Evolutionary conservation across 2,888 invertebrate species (phyloP).

Genomic region (Andrena bicolor): DNA sequence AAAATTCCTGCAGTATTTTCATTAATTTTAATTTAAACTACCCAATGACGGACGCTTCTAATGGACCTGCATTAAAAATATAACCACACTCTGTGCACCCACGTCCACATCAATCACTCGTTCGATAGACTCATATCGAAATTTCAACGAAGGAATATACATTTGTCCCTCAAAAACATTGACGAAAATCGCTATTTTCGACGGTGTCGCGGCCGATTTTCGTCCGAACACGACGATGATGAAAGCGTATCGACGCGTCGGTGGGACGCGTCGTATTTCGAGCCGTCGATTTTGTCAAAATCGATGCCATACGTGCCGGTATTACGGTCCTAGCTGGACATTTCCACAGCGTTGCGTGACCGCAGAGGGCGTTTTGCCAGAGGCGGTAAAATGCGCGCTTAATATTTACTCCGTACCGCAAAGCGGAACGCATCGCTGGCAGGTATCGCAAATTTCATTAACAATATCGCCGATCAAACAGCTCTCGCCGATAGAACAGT

Average conservation of each 20-base stretch:
- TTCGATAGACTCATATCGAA: too few species aligned
- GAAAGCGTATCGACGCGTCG: conserved; percentile 9
- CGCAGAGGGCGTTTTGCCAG: conserved; percentile 68
- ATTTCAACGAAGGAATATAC: not conserved
- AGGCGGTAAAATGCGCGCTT: conserved; percentile 69
- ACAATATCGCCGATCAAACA: conserved; percentile 52
- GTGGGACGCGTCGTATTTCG: conserved; percentile 36
- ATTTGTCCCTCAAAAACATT: not conserved
- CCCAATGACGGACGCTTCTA: too few species aligned
- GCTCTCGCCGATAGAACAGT: not conserved
- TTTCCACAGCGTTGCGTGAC: conserved; percentile 54
- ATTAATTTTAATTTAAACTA: too few species aligned
- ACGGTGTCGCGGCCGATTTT: not conserved
- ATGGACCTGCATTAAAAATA: too few species aligned
- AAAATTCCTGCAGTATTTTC: too few species aligned
- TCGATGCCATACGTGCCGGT: conserved; percentile 56
- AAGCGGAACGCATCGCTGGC: conserved; percentile 55
- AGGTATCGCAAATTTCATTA: conserved; percentile 59
- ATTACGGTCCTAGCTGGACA: conserved; percentile 35
- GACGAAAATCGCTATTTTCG: not conserved
- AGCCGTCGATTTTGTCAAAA: conserved; percentile 56
- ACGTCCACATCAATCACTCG: too few species aligned
- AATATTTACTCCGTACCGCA: conserved; percentile 69
- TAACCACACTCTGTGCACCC: too few species aligned
- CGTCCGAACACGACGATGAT: not conserved